Evolutionary conservation across 2,113 vertebrate species (phyloP).

Genomic region (Bubo scandiacus): DNA sequence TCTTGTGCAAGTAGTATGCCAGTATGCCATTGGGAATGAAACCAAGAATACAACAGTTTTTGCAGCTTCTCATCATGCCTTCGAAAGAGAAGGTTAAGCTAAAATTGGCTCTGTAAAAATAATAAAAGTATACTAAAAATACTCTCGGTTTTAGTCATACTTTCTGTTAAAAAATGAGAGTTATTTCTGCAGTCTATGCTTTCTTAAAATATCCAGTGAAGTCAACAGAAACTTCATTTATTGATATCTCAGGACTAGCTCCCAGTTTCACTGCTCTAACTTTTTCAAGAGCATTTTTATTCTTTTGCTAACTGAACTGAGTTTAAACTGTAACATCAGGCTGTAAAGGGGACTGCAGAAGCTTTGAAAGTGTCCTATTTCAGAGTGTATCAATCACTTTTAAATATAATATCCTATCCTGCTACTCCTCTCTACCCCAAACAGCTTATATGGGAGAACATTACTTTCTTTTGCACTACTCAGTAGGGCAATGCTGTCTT

Average conservation of each 20-base stretch:
- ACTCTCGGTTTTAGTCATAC: background rate
- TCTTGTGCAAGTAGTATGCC: background rate
- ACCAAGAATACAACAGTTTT: constrained; percentile 18
- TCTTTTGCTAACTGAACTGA: background rate
- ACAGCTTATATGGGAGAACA: background rate
- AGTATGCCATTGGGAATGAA: background rate
- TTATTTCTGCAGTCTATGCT: background rate
- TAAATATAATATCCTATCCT: background rate
- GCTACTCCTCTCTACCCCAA: background rate
- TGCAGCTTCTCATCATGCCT: background rate
- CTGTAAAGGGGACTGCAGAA: background rate
- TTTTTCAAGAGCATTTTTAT: background rate
- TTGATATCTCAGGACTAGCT: background rate
- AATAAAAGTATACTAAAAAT: constrained; percentile 39
- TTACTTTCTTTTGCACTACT: background rate
- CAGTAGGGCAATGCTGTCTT: background rate
- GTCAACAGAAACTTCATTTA: background rate
- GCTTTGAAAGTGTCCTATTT: background rate
- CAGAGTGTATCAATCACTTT: background rate
- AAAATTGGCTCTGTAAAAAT: constrained; percentile 35
- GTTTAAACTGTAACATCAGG: background rate
- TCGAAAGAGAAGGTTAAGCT: constrained; percentile 4
- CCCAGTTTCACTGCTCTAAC: background rate
- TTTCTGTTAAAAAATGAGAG: background rate
- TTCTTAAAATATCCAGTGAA: constrained; percentile 31